Evolutionary conservation across 2,888 invertebrate species (phyloP).

Genomic region (Drosophila suboccidentalis): DNA sequence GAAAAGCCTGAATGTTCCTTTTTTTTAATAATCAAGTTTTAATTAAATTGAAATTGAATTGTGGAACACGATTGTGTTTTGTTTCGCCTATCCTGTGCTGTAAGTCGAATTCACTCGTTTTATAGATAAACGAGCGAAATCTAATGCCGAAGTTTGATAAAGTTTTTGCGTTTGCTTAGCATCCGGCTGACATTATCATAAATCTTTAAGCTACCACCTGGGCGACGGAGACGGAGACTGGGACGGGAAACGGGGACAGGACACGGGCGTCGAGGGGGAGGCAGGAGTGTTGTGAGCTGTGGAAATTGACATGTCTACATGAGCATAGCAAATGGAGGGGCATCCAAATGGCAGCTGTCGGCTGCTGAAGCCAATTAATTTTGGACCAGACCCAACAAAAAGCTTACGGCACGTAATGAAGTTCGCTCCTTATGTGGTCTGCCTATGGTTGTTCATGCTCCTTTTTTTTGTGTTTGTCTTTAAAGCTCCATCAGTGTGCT

Average conservation of each 20-base stretch:
- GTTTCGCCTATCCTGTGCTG: slow-evolving; percentile 20
- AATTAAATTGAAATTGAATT: slow-evolving; percentile 18
- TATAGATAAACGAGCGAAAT: slow-evolving; percentile 74
- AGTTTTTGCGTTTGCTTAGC: slow-evolving; percentile 52
- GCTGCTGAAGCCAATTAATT: slow-evolving; percentile 70
- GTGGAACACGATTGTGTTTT: slow-evolving; percentile 17
- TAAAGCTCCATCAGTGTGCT: slow-evolving; percentile 56
- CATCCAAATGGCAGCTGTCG: slow-evolving; percentile 74
- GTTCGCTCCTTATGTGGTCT: slow-evolving; percentile 33
- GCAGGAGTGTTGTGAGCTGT: neutral
- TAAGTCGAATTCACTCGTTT: slow-evolving; percentile 64
- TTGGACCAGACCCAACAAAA: slow-evolving; percentile 46
- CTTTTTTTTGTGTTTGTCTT: slow-evolving; percentile 30
- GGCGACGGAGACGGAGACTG: slow-evolving; percentile 3
- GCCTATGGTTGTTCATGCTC: neutral
- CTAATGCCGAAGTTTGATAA: slow-evolving; percentile 66
- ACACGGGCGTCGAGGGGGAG: neutral
- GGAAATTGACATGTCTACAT: slow-evolving; percentile 69
- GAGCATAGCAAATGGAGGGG: slow-evolving; percentile 58
- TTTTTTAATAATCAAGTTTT: neutral
- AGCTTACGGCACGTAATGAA: slow-evolving; percentile 57
- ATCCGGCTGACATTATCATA: slow-evolving; percentile 68
- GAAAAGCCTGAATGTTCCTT: no score
- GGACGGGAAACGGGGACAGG: neutral
- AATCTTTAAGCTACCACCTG: slow-evolving; percentile 72